Evolutionary conservation across 2,797 vertebrate genomes (phyloP), one percentile per base, ranked within the genome.

Genomic region (Rhinichthys osculus): DNA sequence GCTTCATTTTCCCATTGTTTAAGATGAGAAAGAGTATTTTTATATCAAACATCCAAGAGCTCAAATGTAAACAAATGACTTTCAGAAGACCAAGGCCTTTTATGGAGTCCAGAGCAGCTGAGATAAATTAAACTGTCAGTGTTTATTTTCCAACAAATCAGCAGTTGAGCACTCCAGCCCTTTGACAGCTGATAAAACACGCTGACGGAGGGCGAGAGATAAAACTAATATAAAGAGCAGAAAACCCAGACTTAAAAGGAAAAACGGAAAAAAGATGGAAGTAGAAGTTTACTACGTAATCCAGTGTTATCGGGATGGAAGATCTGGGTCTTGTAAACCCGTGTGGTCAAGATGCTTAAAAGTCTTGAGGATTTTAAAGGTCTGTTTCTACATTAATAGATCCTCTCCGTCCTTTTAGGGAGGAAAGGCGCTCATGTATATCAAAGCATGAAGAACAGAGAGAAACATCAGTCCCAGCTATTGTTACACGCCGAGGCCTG

Each of bases 81-180:
- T 70, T 78, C 81, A 82, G 89, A 83, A 83, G 83, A 88, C 79
- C 59, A 69, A 70, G 23, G 79, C 91, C 90, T 89, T 92, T 86
- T 92, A 90, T 88, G 88, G 91, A 66, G 74, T 57, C 71, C 54
- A 50, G 77, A 83, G 59, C 82, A 87, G 85, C 80, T 76, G 78
- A 87, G 87, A 88, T 78, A 84, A 89, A 87, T 80, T 82, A 70
- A 73, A 82, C 40, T 42, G 79, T 83, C 83, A 67, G 72, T 89
- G 90, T 90, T 89, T 91, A 89, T 88, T 89, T 89, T 88, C 80
- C 84, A 87, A 82, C 69, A 85, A 85, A 86, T 89, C 87, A 86
- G 85, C 70, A 83, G 78, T 80, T 57, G 57, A 84, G 80, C 76
- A n/a, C 83, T 85, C 66, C 76, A 33, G 66, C 50, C 52, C 76